Base-by-base conservation (phyloP, 2,888 invertebrate genomes). In the Hipparchia semele region DNA sequence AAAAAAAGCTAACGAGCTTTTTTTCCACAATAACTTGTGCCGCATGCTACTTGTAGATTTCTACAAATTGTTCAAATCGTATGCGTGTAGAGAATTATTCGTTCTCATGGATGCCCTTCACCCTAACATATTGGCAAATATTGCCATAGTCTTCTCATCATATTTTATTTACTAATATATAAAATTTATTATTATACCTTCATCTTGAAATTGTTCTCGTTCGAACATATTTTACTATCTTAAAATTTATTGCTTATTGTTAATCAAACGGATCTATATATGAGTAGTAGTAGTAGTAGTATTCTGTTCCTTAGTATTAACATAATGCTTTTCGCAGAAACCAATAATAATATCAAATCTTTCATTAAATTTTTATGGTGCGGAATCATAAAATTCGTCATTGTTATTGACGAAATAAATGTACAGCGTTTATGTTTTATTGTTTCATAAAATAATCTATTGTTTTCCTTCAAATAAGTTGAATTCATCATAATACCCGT, bases 331-430 rank as follows among this genome's bases (percentile, higher is more conserved):
- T 65, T 61, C 13, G 56, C 23, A 66, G 66, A n/a, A 56, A 45
- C n/a, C n/a, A 60, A 23, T 23, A 62, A 67, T 68, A 64, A 60
- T 56, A 68, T 74, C 60, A 70, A 74, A 62, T 75, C 70, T 73
- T 75, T 70, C 59, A 49, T 51, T 51, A 59, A 72, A 71, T 69
- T 56, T 78, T 79, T 77, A 79, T 74, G 74, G 68, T 75, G 75
- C 62, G 13, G 78, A 77, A 75, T 83, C 82, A 80, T 86, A 87
- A 85, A 86, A 71, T 76, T 75, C 76, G 75, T 73, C 82, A 78
- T 78, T 80, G 80, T 81, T 83, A 84, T 81, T 85, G 85, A 85
- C 85, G 81, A 85, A 87, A 86, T 86, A 78, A 77, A 77, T 80
- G 82, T 49, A 49, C 49, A 6, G 8, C 80, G 80, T 81, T 83